phyloP scores from a whole-genome alignment of 2,113 vertebrate species.

The Chionis minor region DNA sequence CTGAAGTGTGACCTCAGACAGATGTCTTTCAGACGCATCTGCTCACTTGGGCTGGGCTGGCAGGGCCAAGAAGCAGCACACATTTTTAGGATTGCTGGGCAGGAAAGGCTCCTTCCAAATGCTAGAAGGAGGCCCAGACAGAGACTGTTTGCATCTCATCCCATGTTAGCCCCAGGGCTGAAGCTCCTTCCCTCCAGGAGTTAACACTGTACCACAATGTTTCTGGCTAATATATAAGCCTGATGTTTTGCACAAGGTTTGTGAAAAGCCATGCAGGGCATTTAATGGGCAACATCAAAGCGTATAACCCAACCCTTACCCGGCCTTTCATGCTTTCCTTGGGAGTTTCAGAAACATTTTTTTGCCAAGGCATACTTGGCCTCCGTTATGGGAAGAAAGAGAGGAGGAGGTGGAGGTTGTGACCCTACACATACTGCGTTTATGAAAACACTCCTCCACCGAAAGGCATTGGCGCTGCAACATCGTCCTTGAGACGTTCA shows the following conservation, averaged over 20 bases:
- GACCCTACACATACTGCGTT: constrained; percentile 27
- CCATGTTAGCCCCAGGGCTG: neutral
- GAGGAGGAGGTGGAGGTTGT: constrained; percentile 43
- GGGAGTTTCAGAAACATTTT: neutral
- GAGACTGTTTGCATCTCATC: neutral
- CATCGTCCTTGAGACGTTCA: neutral
- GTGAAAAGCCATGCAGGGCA: neutral
- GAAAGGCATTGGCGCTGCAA: neutral
- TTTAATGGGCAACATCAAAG: neutral
- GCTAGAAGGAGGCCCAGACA: fast-evolving
- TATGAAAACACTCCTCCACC: constrained; percentile 24
- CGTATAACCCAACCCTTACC: neutral
- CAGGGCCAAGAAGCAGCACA: neutral
- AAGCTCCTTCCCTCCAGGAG: neutral
- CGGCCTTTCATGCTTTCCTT: neutral
- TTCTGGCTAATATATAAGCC: constrained; percentile 20
- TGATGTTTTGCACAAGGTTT: neutral
- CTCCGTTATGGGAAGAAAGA: constrained; percentile 5
- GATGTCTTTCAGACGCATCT: neutral
- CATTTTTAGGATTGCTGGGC: neutral
- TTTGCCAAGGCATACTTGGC: constrained; percentile 17
- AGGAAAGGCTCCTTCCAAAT: neutral
- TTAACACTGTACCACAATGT: neutral
- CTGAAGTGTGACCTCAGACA: neutral
- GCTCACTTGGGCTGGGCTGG: neutral